Evolutionary conservation across 2,797 vertebrate species (phyloP), one percentile per base, ranked within the genome.

Genomic region (Arnoldichthys spilopterus): DNA sequence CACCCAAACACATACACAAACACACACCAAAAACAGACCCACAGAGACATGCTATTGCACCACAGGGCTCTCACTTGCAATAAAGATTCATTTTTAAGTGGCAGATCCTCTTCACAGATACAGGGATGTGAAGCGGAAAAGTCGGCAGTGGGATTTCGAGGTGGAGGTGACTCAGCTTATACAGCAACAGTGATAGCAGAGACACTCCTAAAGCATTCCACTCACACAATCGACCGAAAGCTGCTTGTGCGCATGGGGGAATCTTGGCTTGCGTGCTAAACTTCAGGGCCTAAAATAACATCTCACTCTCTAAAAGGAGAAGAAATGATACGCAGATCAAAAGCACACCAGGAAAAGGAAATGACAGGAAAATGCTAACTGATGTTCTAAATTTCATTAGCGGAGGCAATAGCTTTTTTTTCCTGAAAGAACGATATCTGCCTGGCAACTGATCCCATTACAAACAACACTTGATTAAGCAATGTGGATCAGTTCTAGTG

Each of bases 401-500:
- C 37, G 18, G 13, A 63, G 22, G 8, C 32, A 24, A 11, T 61
- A n/a, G n/a, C 54, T 61, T 28, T 49, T 37, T 22, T 16, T 28
- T 9, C 6, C 28, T 59, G 5, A 2, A 67, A 22, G 20, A 8
- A 62, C 22, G 11, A 26, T 51, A 34, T 54, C 18, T 70, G 28
- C 40, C 61, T 72, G 67, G 76, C 51, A 76, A 53, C 16, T 22
- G 47, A 58, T 4, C 47, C 72, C 43, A 72, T 83, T 62, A 43
- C 47, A 54, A 30, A 54, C 22, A 72, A 13, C 30, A 54, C 71
- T 45, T n/a, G 58, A 64, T 59, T 69, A 62, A 66, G 34, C 64
- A 72, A 62, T 26, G 18, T n/a, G 3, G 8, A 77, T 11, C 32
- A 4, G 15, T 0, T 74, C 53, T 71, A 72, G 24, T 56, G 49